These are phyloP conservation scores for Lithophane semibrunnea DNA, from an alignment of 2,888 invertebrate species.

Conservation along the genomic window DNA sequence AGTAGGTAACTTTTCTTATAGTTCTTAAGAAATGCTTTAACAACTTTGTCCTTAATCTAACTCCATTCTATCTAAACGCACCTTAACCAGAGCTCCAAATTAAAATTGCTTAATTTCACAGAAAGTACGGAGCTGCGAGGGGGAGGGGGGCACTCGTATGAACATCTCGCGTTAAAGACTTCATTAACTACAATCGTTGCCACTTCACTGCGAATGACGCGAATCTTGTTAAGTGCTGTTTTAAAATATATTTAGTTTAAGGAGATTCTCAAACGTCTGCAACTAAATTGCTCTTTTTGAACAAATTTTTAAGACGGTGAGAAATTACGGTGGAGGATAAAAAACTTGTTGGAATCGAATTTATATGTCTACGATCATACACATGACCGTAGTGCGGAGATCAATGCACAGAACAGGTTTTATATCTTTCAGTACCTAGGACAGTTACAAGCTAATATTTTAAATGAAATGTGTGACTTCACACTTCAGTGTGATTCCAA, in stretches of 20 bases:
- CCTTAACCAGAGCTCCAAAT: conserved; percentile 69
- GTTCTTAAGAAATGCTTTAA: too few species aligned
- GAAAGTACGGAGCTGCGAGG: conserved; percentile 56
- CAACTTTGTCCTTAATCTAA: too few species aligned
- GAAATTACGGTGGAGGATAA: not conserved
- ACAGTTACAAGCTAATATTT: not conserved
- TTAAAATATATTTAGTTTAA: conserved; percentile 54
- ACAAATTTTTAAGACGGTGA: not conserved
- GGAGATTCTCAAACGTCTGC: conserved; percentile 34
- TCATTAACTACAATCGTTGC: conserved; percentile 68
- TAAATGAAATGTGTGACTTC: not conserved
- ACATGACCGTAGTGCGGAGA: not conserved
- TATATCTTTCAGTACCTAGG: too few species aligned
- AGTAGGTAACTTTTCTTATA: not conserved
- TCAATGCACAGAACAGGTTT: too few species aligned
- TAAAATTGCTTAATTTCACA: conserved; percentile 77
- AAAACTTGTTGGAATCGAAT: not conserved
- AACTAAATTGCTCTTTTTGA: conserved; percentile 25
- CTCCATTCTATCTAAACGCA: conserved; percentile 3
- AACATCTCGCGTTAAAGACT: conserved; percentile 62
- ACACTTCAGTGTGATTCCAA: not conserved
- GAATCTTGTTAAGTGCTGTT: conserved; percentile 58
- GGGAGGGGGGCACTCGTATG: conserved; percentile 45
- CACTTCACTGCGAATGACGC: conserved; percentile 58
- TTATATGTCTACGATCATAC: not conserved